phyloP scores from a whole-genome alignment of 2,797 vertebrate species.

The Podargus strigoides region DNA sequence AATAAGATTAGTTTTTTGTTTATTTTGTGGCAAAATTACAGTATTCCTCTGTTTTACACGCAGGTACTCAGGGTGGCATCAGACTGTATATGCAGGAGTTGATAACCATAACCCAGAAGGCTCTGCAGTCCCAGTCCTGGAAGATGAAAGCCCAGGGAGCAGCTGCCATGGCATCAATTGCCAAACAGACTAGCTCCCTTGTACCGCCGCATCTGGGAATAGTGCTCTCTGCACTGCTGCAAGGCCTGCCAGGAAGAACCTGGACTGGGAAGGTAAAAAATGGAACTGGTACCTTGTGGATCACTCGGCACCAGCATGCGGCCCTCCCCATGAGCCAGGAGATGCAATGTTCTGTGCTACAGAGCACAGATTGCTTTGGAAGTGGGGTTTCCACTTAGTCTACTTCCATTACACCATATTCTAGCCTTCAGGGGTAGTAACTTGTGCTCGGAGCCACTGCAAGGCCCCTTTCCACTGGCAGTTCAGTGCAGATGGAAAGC shows the following conservation, averaged over 20 bases:
- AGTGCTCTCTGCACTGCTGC: conserved; percentile 86
- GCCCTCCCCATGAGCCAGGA: neutral
- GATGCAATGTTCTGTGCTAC: neutral
- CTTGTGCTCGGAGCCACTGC: neutral
- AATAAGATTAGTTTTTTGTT: neutral
- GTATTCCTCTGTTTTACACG: neutral
- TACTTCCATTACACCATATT: neutral
- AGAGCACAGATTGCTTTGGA: neutral
- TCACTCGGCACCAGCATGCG: accelerated
- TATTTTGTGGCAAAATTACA: neutral
- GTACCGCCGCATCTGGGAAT: conserved; percentile 90
- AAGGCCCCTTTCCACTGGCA: neutral
- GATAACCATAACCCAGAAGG: conserved; percentile 91
- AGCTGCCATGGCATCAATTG: conserved; percentile 92
- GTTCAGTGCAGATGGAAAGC: neutral
- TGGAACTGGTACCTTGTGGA: neutral
- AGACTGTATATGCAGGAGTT: conserved; percentile 94
- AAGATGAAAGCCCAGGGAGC: conserved; percentile 99
- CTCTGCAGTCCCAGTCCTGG: conserved; percentile 96
- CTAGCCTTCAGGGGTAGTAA: neutral
- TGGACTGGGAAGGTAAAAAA: conserved; percentile 93
- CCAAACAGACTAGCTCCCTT: conserved; percentile 90
- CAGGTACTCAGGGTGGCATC: conserved; percentile 95
- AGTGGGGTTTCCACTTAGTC: neutral
- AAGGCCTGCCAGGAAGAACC: conserved; percentile 90